These are phyloP conservation scores for Pocillopora damicornis DNA, from an alignment of 64 coral and sea anemone species.

Conservation along the genomic window DNA sequence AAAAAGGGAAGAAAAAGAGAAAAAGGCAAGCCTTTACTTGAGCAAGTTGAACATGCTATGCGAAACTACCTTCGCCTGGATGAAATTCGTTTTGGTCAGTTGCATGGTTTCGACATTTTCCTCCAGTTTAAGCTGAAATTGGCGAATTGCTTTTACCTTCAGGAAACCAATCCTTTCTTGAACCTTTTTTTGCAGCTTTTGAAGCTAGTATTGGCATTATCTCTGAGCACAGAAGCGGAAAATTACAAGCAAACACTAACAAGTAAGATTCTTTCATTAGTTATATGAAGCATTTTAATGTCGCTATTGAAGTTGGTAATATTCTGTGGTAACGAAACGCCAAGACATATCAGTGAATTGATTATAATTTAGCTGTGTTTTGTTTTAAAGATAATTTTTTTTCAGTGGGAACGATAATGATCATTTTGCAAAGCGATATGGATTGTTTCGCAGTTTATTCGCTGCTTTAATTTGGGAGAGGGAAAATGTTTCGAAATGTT, in stretches of 20 bases:
- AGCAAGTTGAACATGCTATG: neutral
- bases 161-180: neutral
- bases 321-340: neutral
- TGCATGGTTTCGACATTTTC: neutral
- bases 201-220: slow-evolving; percentile 4
- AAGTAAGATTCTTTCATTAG: slow-evolving; percentile 1
- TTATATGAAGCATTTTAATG: neutral
- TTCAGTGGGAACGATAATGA: too few species aligned
- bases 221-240: neutral
- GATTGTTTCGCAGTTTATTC: too few species aligned
- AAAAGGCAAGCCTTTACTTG: neutral
- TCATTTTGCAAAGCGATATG: too few species aligned
- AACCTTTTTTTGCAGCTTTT: slow-evolving; percentile 16
- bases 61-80: neutral
- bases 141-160: neutral
- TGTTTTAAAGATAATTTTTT: too few species aligned
- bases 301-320: neutral
- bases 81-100: slow-evolving; percentile 11
- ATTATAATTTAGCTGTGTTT: neutral
- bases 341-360: neutral
- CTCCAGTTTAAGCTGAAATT: neutral
- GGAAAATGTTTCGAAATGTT: too few species aligned
- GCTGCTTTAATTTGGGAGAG: too few species aligned
- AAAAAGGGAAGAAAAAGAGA: too few species aligned
- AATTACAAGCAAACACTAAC: neutral